Evolutionary conservation across 2,888 invertebrate genomes (phyloP).

Genomic region (Caenorhabditis sp.): DNA sequence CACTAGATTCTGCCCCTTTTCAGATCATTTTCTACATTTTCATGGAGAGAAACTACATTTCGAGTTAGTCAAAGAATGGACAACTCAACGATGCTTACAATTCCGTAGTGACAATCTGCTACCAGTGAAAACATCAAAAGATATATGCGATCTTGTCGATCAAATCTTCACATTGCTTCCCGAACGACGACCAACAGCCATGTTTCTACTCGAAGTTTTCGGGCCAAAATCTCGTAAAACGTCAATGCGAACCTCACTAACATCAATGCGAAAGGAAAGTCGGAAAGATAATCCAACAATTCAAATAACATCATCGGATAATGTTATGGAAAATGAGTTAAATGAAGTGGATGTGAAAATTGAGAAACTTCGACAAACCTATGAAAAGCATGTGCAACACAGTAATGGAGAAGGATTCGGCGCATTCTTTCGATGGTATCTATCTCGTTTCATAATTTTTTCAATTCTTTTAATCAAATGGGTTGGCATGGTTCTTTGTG

Average conservation of each 20-base stretch:
- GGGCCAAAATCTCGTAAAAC: conserved; percentile 23
- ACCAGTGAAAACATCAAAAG: conserved; percentile 32
- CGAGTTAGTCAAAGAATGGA: conserved; percentile 27
- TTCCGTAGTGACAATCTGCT: conserved; percentile 23
- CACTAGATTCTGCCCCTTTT: conserved; percentile 49
- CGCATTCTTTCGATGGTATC: conserved; percentile 39
- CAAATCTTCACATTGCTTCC: conserved; percentile 32
- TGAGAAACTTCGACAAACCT: not conserved
- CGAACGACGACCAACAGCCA: conserved; percentile 30
- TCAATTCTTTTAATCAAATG: conserved; percentile 40
- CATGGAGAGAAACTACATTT: conserved; percentile 46
- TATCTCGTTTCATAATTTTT: conserved; percentile 37
- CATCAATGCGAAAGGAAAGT: conserved; percentile 20
- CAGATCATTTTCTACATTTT: conserved; percentile 45
- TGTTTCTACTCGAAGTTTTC: conserved; percentile 17
- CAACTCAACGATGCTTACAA: not conserved
- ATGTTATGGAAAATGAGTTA: conserved; percentile 5
- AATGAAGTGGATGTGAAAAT: not conserved
- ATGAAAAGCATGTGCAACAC: not conserved
- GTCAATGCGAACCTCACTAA: conserved; percentile 23
- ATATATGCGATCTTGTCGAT: conserved; percentile 42
- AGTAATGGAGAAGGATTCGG: conserved; percentile 17
- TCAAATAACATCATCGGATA: conserved; percentile 20
- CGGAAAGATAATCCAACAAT: conserved; percentile 15
- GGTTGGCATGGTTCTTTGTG: conserved; percentile 48